Percentiles rank a stretch among this genome's conserved stretches.
These are phyloP conservation scores for Drosophila elegans DNA, from an alignment of 1,140 invertebrate genomes.

Conservation along the genomic window DNA sequence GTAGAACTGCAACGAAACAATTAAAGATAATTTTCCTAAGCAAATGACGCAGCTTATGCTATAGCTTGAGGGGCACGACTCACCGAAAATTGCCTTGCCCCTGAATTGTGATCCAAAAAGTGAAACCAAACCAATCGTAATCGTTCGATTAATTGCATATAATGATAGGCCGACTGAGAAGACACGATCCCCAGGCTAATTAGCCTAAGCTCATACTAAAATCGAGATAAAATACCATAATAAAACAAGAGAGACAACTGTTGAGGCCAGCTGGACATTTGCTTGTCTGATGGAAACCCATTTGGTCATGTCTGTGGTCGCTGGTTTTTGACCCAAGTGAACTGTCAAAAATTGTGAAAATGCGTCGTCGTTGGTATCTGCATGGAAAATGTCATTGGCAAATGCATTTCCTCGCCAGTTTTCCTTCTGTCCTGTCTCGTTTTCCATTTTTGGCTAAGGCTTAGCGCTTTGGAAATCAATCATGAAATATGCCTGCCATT, in stretches of 20 bases:
- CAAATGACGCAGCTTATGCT: constrained; percentile 19
- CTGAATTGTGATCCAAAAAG: constrained; percentile 17
- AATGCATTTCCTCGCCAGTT: constrained; percentile 29
- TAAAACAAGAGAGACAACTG: constrained; percentile 10
- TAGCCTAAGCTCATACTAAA: constrained; percentile 20
- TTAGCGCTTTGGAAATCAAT: constrained; percentile 60
- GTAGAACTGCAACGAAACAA: constrained; percentile 23
- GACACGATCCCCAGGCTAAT: constrained; percentile 32
- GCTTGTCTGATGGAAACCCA: constrained; percentile 3
- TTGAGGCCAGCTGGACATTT: constrained; percentile 14
- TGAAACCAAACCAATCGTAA: constrained; percentile 18
- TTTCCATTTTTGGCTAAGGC: constrained; percentile 50
- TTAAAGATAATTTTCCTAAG: constrained; percentile 20
- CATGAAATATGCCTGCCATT: constrained; percentile 69
- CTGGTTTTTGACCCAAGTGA: constrained; percentile 24
- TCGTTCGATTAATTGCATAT: constrained; percentile 31
- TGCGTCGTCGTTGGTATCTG: constrained; percentile 20
- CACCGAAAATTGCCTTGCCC: constrained; percentile 32
- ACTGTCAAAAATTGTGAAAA: constrained; percentile 45
- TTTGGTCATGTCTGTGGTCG: constrained; percentile 17
- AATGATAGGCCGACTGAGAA: constrained; percentile 21
- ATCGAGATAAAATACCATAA: constrained; percentile 1
- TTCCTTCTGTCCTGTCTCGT: background rate
- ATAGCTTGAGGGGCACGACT: constrained; percentile 23
- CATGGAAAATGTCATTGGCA: constrained; percentile 32